Percentiles rank a stretch among this genome's conserved stretches.
These are phyloP conservation scores for Suillia variegata DNA, from an alignment of 2,888 invertebrate genomes.

Conservation along the genomic window DNA sequence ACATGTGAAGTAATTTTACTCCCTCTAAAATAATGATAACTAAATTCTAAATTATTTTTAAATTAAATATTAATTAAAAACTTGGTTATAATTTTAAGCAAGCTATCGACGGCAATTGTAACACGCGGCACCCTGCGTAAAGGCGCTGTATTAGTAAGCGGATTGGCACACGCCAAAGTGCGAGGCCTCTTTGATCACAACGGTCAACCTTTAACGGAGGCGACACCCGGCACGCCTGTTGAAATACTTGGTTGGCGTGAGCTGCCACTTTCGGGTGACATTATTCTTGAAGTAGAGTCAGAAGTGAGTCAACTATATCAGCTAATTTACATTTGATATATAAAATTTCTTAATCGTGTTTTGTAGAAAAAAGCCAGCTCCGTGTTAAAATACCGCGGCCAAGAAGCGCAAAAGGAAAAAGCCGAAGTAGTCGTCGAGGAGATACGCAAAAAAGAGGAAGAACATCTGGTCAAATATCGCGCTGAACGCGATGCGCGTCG, in stretches of 20 bases:
- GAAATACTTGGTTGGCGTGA: slow-evolving; percentile 91
- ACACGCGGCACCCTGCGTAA: slow-evolving; percentile 83
- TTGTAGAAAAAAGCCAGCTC: slow-evolving; percentile 70
- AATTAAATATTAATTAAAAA: not conserved
- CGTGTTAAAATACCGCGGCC: slow-evolving; percentile 71
- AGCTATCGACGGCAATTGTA: slow-evolving; percentile 82
- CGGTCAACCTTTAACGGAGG: slow-evolving; percentile 70
- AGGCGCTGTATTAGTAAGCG: slow-evolving; percentile 81
- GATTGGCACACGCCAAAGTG: slow-evolving; percentile 82
- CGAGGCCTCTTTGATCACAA: slow-evolving; percentile 80
- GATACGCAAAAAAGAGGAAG: slow-evolving; percentile 70
- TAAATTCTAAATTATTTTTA: not conserved
- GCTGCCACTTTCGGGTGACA: slow-evolving; percentile 87
- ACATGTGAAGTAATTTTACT: no score
- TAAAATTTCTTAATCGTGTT: not conserved
- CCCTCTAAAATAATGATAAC: no score
- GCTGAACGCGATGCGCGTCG: slow-evolving; percentile 68
- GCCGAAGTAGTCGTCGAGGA: slow-evolving; percentile 67
- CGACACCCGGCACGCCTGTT: slow-evolving; percentile 77
- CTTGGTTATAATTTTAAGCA: slow-evolving; percentile 62
- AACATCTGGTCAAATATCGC: slow-evolving; percentile 70
- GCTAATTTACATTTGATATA: not conserved
- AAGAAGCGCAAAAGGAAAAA: slow-evolving; percentile 68
- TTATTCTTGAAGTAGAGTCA: slow-evolving; percentile 79
- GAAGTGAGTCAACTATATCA: slow-evolving; percentile 65